These are phyloP conservation scores for Neogale vison DNA, from an alignment of 2,113 vertebrate genomes.

Conservation along the genomic window DNA sequence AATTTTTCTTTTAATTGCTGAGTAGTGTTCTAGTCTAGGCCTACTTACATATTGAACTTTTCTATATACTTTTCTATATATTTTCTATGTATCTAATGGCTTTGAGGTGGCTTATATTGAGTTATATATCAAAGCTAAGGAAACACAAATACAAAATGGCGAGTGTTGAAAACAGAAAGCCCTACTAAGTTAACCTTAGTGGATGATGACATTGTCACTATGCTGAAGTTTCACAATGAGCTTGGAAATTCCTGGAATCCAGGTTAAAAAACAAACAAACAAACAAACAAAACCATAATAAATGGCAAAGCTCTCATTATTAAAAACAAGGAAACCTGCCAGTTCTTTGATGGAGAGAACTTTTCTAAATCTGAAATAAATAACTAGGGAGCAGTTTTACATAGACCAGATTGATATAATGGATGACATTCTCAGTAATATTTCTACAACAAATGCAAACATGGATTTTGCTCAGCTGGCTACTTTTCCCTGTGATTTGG, in stretches of 20 bases:
- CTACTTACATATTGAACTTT: neutral
- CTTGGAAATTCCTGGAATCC: neutral
- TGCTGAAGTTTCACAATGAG: conserved; percentile 10
- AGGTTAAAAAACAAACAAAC: neutral
- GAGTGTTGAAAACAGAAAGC: neutral
- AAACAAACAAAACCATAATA: conserved; percentile 1
- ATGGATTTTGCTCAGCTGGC: neutral
- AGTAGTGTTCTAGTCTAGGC: neutral
- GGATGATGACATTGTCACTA: neutral
- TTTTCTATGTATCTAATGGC: neutral
- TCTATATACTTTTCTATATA: neutral
- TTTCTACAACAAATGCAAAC: conserved; percentile 27
- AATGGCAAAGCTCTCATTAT: neutral
- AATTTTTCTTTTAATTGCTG: neutral
- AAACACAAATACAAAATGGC: neutral
- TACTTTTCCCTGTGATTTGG: neutral
- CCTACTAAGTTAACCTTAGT: neutral
- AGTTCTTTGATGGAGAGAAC: conserved; percentile 1
- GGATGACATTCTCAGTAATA: neutral
- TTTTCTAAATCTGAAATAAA: conserved; percentile 40
- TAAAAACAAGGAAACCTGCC: neutral
- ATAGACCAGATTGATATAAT: neutral
- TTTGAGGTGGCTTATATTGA: neutral
- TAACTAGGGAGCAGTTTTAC: conserved; percentile 25
- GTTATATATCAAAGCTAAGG: neutral